Percentiles rank a stretch among this genome's conserved stretches.
These are phyloP conservation scores for Trichonephila inaurata DNA, from an alignment of 1,140 invertebrate species.

Conservation along the genomic window DNA sequence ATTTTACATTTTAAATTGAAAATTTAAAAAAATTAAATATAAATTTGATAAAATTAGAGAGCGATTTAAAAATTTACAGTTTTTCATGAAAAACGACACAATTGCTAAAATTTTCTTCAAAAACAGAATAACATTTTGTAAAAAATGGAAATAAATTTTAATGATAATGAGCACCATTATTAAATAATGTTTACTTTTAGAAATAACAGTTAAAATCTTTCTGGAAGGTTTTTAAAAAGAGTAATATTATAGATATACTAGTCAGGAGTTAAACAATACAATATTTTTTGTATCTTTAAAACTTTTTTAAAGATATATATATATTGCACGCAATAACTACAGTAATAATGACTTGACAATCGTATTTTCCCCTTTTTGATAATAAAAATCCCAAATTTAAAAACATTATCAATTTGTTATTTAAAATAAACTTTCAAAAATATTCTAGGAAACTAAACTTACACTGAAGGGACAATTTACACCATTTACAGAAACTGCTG, in stretches of 20 bases:
- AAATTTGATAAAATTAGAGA: no score
- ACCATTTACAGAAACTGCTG: constrained; percentile 35
- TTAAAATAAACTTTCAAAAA: not conserved
- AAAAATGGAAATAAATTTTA: no score
- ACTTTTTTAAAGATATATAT: not conserved
- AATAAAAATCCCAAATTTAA: not conserved
- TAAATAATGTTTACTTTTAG: no score
- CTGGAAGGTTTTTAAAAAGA: no score
- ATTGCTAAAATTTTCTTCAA: no score
- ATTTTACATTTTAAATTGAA: no score
- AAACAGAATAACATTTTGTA: no score
- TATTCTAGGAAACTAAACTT: not conserved
- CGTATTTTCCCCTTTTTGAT: not conserved
- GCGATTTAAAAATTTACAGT: no score
- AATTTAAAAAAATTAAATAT: no score
- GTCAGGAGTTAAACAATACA: not conserved
- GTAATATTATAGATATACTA: not conserved
- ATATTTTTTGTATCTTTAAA: not conserved
- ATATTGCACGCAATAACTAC: not conserved
- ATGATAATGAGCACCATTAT: no score
- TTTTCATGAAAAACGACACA: no score
- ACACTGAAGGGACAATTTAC: not conserved
- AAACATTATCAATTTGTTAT: not conserved
- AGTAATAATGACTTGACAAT: not conserved
- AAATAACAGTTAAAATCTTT: no score